phyloP scores from a whole-genome alignment of 2,113 vertebrate species.

The Chionodraco myersi region DNA sequence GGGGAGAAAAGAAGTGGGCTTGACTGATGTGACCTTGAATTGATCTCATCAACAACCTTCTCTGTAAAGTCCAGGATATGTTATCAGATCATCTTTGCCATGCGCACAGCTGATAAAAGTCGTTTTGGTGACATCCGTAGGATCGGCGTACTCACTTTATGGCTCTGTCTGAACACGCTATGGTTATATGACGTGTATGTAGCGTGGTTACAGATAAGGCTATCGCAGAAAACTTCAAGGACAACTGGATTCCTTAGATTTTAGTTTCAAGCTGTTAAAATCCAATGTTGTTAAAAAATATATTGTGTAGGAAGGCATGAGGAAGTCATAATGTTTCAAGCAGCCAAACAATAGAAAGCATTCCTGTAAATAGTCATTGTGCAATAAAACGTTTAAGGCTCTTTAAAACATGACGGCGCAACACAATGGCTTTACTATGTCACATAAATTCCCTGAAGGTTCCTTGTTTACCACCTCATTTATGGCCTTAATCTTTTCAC shows the following conservation, averaged over 20 bases:
- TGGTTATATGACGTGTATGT: not conserved
- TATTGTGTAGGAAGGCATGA: constrained; percentile 18
- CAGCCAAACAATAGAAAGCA: constrained; percentile 50
- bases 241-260: constrained; percentile 42
- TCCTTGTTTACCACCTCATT: constrained; percentile 67
- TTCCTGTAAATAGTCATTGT: constrained; percentile 32
- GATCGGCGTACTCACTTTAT: constrained; percentile 56
- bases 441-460: constrained; percentile 48
- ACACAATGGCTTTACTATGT: constrained; percentile 62
- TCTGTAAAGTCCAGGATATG: constrained; percentile 66
- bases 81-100: constrained; percentile 60
- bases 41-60: constrained; percentile 45
- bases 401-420: constrained; percentile 34
- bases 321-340: constrained; percentile 41
- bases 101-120: constrained; percentile 57
- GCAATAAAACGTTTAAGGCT: constrained; percentile 32
- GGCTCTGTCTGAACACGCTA: not conserved
- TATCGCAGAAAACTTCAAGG: constrained; percentile 49
- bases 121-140: constrained; percentile 42
- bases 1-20: constrained; percentile 13
- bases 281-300: constrained; percentile 40
- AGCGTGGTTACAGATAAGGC: constrained; percentile 30
- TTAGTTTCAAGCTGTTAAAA: constrained; percentile 45
- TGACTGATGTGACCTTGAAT: constrained; percentile 47
- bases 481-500: constrained; percentile 49